Evolutionary conservation across 2,113 vertebrate species (phyloP).

Genomic region (Gulo gulo): DNA sequence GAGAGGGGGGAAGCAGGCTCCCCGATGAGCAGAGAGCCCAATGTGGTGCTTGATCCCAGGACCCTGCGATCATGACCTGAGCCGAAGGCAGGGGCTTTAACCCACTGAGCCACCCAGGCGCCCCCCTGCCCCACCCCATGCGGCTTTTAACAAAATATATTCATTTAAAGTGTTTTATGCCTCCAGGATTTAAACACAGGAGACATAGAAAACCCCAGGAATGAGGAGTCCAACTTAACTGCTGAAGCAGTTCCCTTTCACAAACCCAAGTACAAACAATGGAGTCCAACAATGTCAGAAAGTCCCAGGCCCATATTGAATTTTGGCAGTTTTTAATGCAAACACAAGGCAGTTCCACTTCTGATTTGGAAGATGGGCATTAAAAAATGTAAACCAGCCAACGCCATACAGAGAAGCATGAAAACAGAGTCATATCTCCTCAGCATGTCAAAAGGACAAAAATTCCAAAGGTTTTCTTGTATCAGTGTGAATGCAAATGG

Average conservation of each 20-base stretch:
- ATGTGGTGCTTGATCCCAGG: too few species aligned
- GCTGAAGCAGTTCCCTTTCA: not conserved
- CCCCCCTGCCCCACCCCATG: not conserved
- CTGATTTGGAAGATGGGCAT: not conserved
- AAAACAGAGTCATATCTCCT: not conserved
- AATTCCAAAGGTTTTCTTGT: not conserved
- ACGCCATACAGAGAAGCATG: not conserved
- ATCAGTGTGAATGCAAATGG: not conserved
- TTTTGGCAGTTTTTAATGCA: slow-evolving; percentile 26
- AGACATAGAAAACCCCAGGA: not conserved
- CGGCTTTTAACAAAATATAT: not conserved
- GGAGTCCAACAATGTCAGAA: not conserved
- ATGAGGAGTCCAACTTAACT: not conserved
- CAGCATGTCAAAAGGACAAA: not conserved
- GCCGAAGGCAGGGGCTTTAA: too few species aligned
- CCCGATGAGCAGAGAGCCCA: too few species aligned
- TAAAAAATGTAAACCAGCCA: not conserved
- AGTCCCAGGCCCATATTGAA: not conserved
- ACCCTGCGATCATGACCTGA: too few species aligned
- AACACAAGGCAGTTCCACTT: not conserved
- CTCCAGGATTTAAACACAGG: not conserved
- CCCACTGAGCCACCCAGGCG: too few species aligned
- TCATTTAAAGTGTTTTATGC: not conserved
- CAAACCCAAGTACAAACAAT: not conserved
- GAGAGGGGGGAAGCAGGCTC: too few species aligned